Evolutionary conservation across 2,888 invertebrate species (phyloP), one percentile per base, ranked within the genome.

Genomic region (Papilio gigon): DNA sequence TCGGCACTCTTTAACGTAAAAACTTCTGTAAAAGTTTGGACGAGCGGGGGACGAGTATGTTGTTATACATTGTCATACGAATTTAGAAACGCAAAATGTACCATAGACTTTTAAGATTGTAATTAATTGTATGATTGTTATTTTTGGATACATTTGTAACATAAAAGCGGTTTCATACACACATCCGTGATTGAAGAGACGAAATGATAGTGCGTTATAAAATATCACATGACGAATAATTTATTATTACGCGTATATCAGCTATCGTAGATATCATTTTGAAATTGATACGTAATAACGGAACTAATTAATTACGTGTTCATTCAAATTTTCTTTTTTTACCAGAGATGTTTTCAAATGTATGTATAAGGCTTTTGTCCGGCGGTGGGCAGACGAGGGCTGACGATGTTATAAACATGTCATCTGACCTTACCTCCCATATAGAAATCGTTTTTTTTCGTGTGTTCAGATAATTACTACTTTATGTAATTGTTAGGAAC

Each of bases 401-500:
- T n/a, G n/a, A n/a, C n/a, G n/a, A n/a, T n/a, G n/a, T n/a, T n/a
- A n/a, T n/a, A n/a, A n/a, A n/a, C n/a, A n/a, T n/a, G n/a, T n/a
- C n/a, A n/a, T n/a, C n/a, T n/a, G n/a, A n/a, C n/a, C n/a, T n/a
- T n/a, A n/a, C n/a, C n/a, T n/a, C n/a, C n/a, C n/a, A n/a, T n/a
- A n/a, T n/a, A n/a, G n/a, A n/a, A n/a, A n/a, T n/a, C n/a, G n/a
- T n/a, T n/a, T 42, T 59, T 60, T 61, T 37, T 67, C 27, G 12
- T 30, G 20, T 37, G 37, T 25, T 14, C 50, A 50, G 22, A 22
- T 22, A 47, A 47, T 47, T 47, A 44, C 8, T 60, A 60, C 37
- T 60, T 50, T 67, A n/a, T 50, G 27, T 30, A 60, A 67, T 67
- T 56, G 42, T 61, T 27, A 58, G 30, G 27, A 53, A 35, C 44